These are phyloP conservation scores for Cossypha heuglini DNA, from an alignment of 2,797 vertebrate species.

Conservation along the genomic window DNA sequence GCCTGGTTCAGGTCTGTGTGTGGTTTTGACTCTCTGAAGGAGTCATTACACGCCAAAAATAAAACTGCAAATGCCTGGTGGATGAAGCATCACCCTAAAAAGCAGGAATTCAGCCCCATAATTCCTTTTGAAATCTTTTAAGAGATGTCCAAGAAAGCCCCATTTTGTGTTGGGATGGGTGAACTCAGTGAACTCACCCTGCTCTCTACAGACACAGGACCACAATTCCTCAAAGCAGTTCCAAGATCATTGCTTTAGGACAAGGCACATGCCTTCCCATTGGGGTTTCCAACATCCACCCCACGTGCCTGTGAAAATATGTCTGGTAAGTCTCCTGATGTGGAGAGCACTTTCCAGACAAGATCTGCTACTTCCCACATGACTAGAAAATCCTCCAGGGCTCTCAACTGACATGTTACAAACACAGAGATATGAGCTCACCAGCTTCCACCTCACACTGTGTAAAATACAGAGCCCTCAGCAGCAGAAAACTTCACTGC, in stretches of 20 bases:
- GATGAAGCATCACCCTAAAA: neutral
- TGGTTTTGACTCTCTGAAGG: neutral
- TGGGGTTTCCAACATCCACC: neutral
- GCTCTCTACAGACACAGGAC: neutral
- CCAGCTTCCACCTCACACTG: neutral
- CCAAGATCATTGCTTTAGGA: neutral
- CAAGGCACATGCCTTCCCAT: neutral
- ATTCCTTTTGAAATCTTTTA: neutral
- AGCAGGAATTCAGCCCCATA: neutral
- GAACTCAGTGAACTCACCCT: neutral
- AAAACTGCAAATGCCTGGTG: neutral
- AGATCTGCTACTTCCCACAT: constrained; percentile 19
- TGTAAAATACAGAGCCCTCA: neutral
- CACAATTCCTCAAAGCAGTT: neutral
- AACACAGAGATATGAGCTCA: neutral
- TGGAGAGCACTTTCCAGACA: neutral
- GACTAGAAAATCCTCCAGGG: neutral
- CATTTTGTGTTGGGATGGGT: neutral
- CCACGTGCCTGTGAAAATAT: rapidly evolving
- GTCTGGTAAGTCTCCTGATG: neutral
- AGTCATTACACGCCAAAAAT: neutral
- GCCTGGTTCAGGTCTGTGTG: neutral
- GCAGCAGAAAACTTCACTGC: neutral
- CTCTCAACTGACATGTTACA: neutral
- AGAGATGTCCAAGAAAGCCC: neutral